Evolutionary conservation across 2,797 vertebrate genomes (phyloP).

Genomic region (Enteromius fasciolatus): DNA sequence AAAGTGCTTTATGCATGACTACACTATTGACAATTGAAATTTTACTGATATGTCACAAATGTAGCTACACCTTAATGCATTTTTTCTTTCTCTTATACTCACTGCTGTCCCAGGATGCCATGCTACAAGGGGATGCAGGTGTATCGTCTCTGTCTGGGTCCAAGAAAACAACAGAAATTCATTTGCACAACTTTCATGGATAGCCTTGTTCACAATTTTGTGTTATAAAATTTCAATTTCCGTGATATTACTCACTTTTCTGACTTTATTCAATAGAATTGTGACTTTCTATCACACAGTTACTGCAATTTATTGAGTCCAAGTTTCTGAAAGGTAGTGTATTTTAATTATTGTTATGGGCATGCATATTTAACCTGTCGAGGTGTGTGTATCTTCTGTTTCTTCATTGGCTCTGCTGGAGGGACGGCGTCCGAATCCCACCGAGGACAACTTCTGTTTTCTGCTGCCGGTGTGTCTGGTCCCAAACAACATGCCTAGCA

Average conservation of each 20-base stretch:
- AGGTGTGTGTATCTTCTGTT: constrained; percentile 68
- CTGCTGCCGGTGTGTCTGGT: constrained; percentile 68
- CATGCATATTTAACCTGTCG: constrained; percentile 68
- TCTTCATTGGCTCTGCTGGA: constrained; percentile 75
- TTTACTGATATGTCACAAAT: not conserved
- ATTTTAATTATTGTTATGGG: not conserved
- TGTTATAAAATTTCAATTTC: not conserved
- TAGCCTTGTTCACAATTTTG: not conserved
- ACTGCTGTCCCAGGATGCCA: constrained; percentile 83
- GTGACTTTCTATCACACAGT: not conserved
- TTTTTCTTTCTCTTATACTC: constrained; percentile 60
- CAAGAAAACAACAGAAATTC: constrained; percentile 45
- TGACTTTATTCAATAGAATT: not conserved
- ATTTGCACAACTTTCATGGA: constrained; percentile 20
- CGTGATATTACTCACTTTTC: not conserved
- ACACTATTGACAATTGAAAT: not conserved
- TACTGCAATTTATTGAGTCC: too few species aligned
- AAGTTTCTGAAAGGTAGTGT: not conserved
- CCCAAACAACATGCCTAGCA: constrained; percentile 66
- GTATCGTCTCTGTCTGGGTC: constrained; percentile 76
- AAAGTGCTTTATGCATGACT: not conserved
- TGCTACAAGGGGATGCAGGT: constrained; percentile 78
- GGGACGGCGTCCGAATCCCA: constrained; percentile 70
- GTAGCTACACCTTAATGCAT: not conserved
- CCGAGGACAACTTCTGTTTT: constrained; percentile 71